Conservation (phyloP, 1,140 invertebrate species). For the Cydia splendana region DNA sequence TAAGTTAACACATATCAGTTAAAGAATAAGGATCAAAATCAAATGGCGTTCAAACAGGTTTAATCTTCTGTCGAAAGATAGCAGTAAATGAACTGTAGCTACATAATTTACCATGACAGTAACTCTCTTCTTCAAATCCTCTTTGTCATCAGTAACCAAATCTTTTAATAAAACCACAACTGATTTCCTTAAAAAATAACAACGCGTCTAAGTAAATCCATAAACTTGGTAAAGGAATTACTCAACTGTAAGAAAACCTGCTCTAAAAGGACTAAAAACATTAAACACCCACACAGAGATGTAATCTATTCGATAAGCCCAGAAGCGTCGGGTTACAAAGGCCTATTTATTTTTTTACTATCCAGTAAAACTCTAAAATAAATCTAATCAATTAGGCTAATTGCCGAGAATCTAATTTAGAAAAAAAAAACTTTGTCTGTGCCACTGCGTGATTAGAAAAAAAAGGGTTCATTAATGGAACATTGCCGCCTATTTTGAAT, state of each 20-base stretch:
- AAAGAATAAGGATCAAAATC: too few species aligned
- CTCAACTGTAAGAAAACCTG: conserved; percentile 20
- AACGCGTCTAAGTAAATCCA: conserved; percentile 5
- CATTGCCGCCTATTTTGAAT: conserved; percentile 44
- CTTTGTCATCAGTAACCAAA: neutral
- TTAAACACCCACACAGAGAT: conserved; percentile 32
- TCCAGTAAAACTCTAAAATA: conserved; percentile 22
- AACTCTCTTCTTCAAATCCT: too few species aligned
- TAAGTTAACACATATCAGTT: too few species aligned
- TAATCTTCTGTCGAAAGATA: too few species aligned
- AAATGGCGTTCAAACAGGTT: too few species aligned
- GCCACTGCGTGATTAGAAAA: conserved; percentile 36
- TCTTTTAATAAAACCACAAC: neutral
- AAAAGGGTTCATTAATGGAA: conserved; percentile 49
- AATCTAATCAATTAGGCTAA: conserved; percentile 35
- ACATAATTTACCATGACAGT: too few species aligned
- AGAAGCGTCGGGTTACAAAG: conserved; percentile 34
- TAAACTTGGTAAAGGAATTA: conserved; percentile 12
- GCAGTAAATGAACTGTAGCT: too few species aligned
- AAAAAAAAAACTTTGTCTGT: conserved; percentile 37
- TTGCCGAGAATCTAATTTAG: conserved; percentile 35
- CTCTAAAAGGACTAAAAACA: conserved; percentile 27
- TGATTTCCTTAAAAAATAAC: conserved; percentile 1
- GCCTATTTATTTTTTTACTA: conserved; percentile 16
- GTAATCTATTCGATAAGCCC: conserved; percentile 16